These are phyloP conservation scores for Anneissia japonica DNA, from an alignment of 35 echinoderm and acorn worm species.

Conservation along the genomic window DNA sequence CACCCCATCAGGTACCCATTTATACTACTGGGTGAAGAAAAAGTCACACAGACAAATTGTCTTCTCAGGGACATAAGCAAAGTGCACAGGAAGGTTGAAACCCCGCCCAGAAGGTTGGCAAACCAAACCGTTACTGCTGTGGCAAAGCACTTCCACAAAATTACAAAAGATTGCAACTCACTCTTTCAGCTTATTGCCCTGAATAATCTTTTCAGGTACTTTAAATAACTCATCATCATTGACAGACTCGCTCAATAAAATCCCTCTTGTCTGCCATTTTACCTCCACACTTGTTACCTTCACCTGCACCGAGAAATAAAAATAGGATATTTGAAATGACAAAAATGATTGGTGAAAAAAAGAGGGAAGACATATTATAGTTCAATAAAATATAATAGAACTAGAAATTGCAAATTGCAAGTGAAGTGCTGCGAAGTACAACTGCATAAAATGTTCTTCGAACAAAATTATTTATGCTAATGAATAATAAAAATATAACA, in stretches of 20 bases:
- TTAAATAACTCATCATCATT: slow-evolving; percentile 27
- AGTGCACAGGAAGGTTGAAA: not conserved
- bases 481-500: too few relatives aligned
- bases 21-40: not conserved
- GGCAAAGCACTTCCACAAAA: not conserved
- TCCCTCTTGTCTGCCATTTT: slow-evolving; percentile 75
- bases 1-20: not conserved
- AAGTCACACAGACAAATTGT: not conserved
- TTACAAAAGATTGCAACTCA: not conserved
- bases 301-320: slow-evolving; percentile 49
- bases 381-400: not conserved
- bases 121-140: not conserved
- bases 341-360: not conserved
- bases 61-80: not conserved
- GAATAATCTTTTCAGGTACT: slow-evolving; percentile 43
- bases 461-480: not conserved
- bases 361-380: not conserved
- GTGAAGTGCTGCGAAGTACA: not conserved
- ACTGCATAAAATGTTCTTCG: not conserved
- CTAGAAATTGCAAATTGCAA: not conserved
- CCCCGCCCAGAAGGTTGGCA: not conserved
- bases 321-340: not conserved
- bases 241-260: slow-evolving; percentile 11
- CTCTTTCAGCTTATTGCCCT: slow-evolving; percentile 51
- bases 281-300: slow-evolving; percentile 57